Conservation (phyloP, 1,140 invertebrate genomes). For the Lordiphosa stackelbergi region DNA sequence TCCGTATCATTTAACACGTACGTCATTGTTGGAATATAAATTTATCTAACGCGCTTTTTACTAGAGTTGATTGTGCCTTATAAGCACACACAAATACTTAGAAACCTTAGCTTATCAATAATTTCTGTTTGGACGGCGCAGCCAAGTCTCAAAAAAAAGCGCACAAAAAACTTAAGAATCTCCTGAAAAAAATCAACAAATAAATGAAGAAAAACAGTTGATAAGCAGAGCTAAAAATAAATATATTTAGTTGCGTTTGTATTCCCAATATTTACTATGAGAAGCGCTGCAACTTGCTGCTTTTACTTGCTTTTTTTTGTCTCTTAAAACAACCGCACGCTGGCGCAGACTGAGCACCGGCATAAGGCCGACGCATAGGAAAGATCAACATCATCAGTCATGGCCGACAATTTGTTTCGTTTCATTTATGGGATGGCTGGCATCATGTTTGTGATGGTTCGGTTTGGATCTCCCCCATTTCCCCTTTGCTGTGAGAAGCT, state of each 20-base stretch:
- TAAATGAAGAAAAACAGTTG: conserved; percentile 7
- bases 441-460: conserved; percentile 22
- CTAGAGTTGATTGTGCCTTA: too few relatives aligned
- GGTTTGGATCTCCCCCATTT: not conserved
- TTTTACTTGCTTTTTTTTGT: conserved; percentile 22
- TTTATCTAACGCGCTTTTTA: not conserved
- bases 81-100: too few relatives aligned
- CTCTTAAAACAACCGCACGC: conserved; percentile 41
- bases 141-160: conserved; percentile 9
- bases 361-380: conserved; percentile 20
- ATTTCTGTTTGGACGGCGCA: conserved; percentile 47
- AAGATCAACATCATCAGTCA: conserved; percentile 57
- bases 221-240: conserved; percentile 8
- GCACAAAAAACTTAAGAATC: not conserved
- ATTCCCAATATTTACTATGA: conserved; percentile 5
- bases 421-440: conserved; percentile 36
- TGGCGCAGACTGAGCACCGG: conserved; percentile 3
- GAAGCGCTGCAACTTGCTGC: conserved; percentile 21
- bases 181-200: conserved; percentile 24
- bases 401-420: conserved; percentile 50
- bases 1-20: conserved; percentile 12
- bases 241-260: conserved; percentile 11
- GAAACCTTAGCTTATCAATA: conserved; percentile 48
- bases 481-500: not conserved
- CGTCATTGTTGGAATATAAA: conserved; percentile 51